phyloP scores from a whole-genome alignment of 2,888 invertebrate genomes.

The Pogonocherus hispidulus region DNA sequence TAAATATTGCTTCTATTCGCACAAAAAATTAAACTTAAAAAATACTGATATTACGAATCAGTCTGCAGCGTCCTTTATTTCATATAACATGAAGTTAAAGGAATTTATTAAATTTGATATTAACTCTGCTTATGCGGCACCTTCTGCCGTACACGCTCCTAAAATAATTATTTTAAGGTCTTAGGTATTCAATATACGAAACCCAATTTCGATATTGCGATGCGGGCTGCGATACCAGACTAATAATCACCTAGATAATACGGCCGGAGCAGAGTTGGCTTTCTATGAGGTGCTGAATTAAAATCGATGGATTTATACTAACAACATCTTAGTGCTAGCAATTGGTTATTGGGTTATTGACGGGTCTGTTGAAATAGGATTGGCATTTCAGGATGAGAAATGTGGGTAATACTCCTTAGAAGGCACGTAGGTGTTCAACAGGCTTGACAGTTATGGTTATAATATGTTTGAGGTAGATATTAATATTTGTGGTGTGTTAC shows the following conservation, averaged over 20 bases:
- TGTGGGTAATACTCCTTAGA: not conserved
- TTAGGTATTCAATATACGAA: slow-evolving; percentile 5
- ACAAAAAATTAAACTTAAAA: too few relatives aligned
- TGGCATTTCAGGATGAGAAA: not conserved
- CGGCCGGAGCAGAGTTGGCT: not conserved
- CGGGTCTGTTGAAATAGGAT: not conserved
- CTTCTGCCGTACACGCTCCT: not conserved
- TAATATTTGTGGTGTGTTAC: not conserved
- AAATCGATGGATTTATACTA: not conserved
- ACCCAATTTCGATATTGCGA: slow-evolving; percentile 15
- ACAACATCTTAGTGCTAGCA: not conserved
- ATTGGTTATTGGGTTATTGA: slow-evolving; percentile 3
- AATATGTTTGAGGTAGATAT: not conserved
- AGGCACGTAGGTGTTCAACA: not conserved
- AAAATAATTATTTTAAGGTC: slow-evolving; percentile 16
- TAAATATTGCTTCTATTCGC: too few relatives aligned
- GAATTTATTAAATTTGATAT: slow-evolving; percentile 11
- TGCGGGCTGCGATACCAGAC: not conserved
- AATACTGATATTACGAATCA: too few relatives aligned
- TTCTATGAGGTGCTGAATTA: slow-evolving; percentile 6
- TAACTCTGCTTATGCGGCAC: slow-evolving; percentile 9
- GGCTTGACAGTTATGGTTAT: not conserved
- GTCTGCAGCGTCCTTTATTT: too few relatives aligned
- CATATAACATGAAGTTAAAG: too few relatives aligned
- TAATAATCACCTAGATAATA: not conserved